Conservation (phyloP, 2,888 invertebrate genomes). For the Lysandra bellargus region DNA sequence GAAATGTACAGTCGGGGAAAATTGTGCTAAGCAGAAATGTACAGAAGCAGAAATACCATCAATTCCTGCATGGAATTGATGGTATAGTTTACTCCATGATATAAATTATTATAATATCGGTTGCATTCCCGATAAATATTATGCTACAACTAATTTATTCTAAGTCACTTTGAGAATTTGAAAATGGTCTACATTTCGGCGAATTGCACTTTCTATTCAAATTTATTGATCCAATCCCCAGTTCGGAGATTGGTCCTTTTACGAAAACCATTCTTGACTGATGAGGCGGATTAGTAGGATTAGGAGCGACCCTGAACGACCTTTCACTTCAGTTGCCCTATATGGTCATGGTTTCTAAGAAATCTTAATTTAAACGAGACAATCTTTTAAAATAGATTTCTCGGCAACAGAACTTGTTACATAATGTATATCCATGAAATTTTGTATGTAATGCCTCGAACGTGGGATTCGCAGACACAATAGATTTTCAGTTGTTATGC, state of each 20-base stretch:
- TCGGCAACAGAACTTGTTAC: no score
- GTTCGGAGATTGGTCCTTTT: not conserved
- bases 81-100: constrained; percentile 5
- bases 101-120: not conserved
- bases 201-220: constrained; percentile 12
- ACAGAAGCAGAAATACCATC: no score
- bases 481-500: no score
- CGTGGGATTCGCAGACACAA: no score
- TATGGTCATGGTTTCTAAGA: not conserved
- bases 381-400: not conserved
- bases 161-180: not conserved
- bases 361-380: not conserved
- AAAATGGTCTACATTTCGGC: not conserved
- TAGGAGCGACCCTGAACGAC: constrained; percentile 2
- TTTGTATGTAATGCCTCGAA: no score
- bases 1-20: no score
- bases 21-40: no score
- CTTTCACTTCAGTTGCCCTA: not conserved
- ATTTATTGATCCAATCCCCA: constrained; percentile 4
- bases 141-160: not conserved
- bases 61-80: no score
- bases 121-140: not conserved
- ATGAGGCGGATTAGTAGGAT: constrained; percentile 15
- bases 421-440: no score
- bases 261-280: not conserved